Percentiles rank a stretch among this genome's conserved stretches.
These are phyloP conservation scores for Ypsolopha sequella DNA, from an alignment of 2,888 invertebrate genomes.

Conservation along the genomic window DNA sequence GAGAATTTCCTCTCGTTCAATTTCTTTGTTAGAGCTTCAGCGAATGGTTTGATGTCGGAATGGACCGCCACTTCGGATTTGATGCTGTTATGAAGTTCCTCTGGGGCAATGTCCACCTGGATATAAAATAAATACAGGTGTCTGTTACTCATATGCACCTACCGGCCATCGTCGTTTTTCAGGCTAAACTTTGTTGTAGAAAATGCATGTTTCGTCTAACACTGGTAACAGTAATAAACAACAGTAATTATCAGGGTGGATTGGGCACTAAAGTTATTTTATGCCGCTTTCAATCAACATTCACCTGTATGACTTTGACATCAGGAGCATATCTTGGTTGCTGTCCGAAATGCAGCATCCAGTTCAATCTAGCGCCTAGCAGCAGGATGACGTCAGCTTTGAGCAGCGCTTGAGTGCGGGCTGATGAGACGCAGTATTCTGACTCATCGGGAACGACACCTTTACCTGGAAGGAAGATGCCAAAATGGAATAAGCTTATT, in stretches of 20 bases:
- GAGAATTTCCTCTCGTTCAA: slow-evolving; percentile 72
- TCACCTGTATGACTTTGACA: slow-evolving; percentile 89
- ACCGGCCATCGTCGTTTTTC: no score
- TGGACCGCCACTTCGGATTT: slow-evolving; percentile 83
- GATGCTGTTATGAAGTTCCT: slow-evolving; percentile 94
- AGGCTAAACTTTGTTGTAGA: no score
- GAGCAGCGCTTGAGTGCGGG: slow-evolving; percentile 87
- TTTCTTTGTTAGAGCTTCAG: slow-evolving; percentile 71
- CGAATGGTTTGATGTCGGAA: slow-evolving; percentile 85
- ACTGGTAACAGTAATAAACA: no score
- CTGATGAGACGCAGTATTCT: slow-evolving; percentile 83
- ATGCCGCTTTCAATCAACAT: not conserved
- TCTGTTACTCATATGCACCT: no score
- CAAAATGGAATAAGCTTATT: no score
- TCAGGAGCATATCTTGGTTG: slow-evolving; percentile 85
- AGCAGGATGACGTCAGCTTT: slow-evolving; percentile 91
- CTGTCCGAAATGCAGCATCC: slow-evolving; percentile 97
- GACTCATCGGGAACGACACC: slow-evolving; percentile 82
- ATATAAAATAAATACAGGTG: slow-evolving; percentile 8
- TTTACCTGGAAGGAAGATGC: slow-evolving; percentile 59
- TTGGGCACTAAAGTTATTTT: no score
- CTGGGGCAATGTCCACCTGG: slow-evolving; percentile 87
- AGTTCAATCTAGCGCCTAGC: slow-evolving; percentile 93
- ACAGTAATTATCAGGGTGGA: no score
- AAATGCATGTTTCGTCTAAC: no score